Percentiles rank a stretch among this genome's conserved stretches.
Evolutionary conservation across 2,888 invertebrate species (phyloP).

Genomic region (Catocala nupta): DNA sequence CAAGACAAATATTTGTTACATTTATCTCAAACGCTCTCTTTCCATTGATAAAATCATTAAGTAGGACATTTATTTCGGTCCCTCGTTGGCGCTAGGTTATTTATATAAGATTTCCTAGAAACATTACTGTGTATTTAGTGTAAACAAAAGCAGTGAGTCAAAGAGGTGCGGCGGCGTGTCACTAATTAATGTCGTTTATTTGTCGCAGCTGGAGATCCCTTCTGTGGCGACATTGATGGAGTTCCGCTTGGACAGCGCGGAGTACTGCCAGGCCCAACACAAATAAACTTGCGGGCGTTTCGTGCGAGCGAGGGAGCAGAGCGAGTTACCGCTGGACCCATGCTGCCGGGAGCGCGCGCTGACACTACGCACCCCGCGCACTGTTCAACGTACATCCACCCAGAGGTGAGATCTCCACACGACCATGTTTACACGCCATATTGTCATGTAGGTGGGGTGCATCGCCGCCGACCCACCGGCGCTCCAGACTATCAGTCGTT

Average conservation of each 20-base stretch:
- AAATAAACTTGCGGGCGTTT: constrained; percentile 90
- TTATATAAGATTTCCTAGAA: constrained; percentile 35
- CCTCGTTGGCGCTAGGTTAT: constrained; percentile 16
- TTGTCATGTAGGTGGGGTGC: constrained; percentile 54
- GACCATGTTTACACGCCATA: constrained; percentile 42
- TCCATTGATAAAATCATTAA: constrained; percentile 21
- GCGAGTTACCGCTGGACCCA: constrained; percentile 73
- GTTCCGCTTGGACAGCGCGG: constrained; percentile 99
- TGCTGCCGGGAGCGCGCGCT: constrained; percentile 78
- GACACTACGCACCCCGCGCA: constrained; percentile 72
- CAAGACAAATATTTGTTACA: constrained; percentile 33
- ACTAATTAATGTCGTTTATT: constrained; percentile 43
- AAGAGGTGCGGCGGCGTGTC: constrained; percentile 18
- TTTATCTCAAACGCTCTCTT: constrained; percentile 20
- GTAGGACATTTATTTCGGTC: constrained; percentile 14
- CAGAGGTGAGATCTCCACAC: constrained; percentile 64
- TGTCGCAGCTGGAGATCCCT: constrained; percentile 94
- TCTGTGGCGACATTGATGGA: constrained; percentile 98
- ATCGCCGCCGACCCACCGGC: constrained; percentile 41
- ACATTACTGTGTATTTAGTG: constrained; percentile 14
- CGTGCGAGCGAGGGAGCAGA: constrained; percentile 66
- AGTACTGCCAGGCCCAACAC: constrained; percentile 99
- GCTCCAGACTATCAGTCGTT: constrained; percentile 58
- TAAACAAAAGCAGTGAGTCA: constrained; percentile 33
- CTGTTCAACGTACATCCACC: constrained; percentile 72